Base-by-base conservation (phyloP, 1,140 invertebrate species). In the Aphelenchoides fujianensis region DNA sequence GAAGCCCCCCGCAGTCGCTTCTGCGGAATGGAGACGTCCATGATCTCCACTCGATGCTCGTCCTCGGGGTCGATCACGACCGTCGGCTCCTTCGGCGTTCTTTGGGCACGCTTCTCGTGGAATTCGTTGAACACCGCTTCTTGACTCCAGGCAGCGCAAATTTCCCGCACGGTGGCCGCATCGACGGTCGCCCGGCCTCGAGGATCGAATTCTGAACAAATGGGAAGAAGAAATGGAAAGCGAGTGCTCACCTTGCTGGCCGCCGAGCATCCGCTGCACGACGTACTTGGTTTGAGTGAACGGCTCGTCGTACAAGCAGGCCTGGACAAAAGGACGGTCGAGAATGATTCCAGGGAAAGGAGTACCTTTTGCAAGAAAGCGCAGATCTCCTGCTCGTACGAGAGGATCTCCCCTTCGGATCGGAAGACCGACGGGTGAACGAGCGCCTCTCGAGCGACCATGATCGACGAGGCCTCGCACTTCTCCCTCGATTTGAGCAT, bases 401-500 rank as follows among this genome's bases (percentile, higher is more conserved):
- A 88, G 59, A 93, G 83, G 55, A 84, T 78, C 34, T 53, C 70
- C 28, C 88, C 89, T 35, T 88, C 84, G 70, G 84, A 80, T 5
- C 88, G 74, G 85, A 98, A 97, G 81, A 99, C 91, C 0, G 95
- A 97, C 80, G 91, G 91, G 86, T 98, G 97, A 87, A 91, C 92
- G 87, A 97, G 90, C 2, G 94, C 95, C 31, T 92, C 90, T 75
- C 96, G 86, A 2, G 94, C 95, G 31, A 99, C 85, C 95, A 98
- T 98, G 0, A 98, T 91, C 85, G 94, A 96, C 27, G 88, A 89
- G 74, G 91, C 90, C 2, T 90, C 91, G 57, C 92, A 92, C n/a
- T 88, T 85, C 74, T 89, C 78, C 79, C 90, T 89, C 86, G 97
- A 98, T 80, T 89, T 91, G 27, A 87, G 84, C 72, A 97, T 91